A percentile compares a stretch with the other conserved stretches of the same genome.
Conservation (phyloP, 2,113 vertebrate genomes). For the Acrocephalus kingi region DNA sequence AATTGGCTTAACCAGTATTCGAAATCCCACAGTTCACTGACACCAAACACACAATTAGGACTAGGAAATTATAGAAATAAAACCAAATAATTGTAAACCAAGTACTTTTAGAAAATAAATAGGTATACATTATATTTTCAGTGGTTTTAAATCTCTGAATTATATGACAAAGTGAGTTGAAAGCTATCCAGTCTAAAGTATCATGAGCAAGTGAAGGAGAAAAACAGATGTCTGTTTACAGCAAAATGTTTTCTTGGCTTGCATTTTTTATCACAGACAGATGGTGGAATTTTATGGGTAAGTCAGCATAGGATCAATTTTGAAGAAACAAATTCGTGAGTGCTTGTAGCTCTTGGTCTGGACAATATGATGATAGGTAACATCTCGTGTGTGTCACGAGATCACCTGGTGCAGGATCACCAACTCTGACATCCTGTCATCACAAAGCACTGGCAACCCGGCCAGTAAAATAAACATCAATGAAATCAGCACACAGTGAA, state of each 20-base stretch:
- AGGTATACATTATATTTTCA: background rate
- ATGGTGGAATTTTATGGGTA: background rate
- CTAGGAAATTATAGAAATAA: background rate
- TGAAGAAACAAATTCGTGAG: background rate
- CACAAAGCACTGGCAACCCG: background rate
- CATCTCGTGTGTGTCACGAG: rapidly evolving
- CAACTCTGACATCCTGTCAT: background rate
- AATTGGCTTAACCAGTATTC: background rate
- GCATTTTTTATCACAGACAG: background rate
- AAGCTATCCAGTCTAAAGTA: background rate
- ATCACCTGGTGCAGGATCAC: background rate
- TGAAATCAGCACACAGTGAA: background rate
- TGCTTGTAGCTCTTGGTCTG: background rate
- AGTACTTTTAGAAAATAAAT: background rate
- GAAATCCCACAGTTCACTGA: background rate
- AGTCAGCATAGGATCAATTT: background rate
- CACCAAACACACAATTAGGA: background rate
- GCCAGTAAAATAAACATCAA: background rate
- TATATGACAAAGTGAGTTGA: background rate
- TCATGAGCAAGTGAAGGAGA: background rate
- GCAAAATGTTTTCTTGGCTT: background rate
- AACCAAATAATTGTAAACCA: background rate
- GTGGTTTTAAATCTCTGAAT: background rate
- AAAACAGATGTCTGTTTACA: background rate
- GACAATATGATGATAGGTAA: background rate